Evolutionary conservation across 1,140 invertebrate species (phyloP).

Genomic region (Drosophila nigromelanica): DNA sequence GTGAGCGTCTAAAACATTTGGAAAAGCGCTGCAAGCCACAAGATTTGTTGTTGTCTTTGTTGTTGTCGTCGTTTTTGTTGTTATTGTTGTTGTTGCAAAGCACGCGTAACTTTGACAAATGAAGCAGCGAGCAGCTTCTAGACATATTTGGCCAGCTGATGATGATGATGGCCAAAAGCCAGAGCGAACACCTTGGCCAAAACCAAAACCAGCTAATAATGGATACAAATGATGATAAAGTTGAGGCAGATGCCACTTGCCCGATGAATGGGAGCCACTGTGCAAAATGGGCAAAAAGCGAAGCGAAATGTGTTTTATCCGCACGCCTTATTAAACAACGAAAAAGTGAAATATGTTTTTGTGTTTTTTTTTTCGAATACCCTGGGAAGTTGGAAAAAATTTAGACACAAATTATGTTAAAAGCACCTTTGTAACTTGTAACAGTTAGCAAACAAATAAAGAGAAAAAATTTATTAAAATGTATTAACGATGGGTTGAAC

Average conservation of each 20-base stretch:
- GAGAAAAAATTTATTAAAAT: no score
- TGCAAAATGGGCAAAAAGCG: conserved; percentile 8
- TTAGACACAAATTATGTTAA: no score
- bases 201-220: conserved; percentile 53
- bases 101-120: conserved; percentile 75
- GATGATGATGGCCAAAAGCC: conserved; percentile 24
- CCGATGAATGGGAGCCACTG: not conserved
- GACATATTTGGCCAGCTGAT: conserved; percentile 55
- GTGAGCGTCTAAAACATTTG: conserved; percentile 42
- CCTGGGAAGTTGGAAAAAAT: conserved; percentile 5
- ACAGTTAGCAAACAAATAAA: no score
- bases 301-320: conserved; percentile 54
- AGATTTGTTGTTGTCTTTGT: conserved; percentile 20
- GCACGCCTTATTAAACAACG: conserved; percentile 78
- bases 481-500: no score
- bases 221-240: conserved; percentile 77
- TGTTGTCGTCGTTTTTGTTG: conserved; percentile 25
- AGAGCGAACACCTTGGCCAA: conserved; percentile 60
- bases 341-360: conserved; percentile 71
- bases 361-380: conserved; percentile 22
- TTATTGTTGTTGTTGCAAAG: conserved; percentile 45
- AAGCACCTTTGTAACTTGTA: no score
- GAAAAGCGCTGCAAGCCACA: conserved; percentile 49
- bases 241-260: conserved; percentile 5
- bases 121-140: conserved; percentile 43